Evolutionary conservation across 2,888 invertebrate species (phyloP), one percentile per base, ranked within the genome.

Genomic region (Pterostichus niger): DNA sequence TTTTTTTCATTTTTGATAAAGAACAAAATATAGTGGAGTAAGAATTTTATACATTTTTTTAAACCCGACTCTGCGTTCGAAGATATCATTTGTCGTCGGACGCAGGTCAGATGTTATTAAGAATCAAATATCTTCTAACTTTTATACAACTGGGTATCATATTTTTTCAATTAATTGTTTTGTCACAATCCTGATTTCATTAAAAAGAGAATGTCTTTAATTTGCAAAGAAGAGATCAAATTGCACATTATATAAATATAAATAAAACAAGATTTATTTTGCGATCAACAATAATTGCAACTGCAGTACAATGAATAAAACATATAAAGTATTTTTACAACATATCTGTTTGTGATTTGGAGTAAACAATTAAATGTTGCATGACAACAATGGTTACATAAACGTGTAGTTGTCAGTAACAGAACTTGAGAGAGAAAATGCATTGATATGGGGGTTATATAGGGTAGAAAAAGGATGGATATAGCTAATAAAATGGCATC

Each of bases 111-210:
- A 73, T 15, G 35, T 73, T 81, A 81, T 81, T 54, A 71, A 81
- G 81, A 81, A 81, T 81, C 81, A 68, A 54, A 81, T 81, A 13
- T 73, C 81, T 59, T 17, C 49, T 81, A 31, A 56, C 81, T 59
- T 17, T 24, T 5, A 71, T 46, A 71, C 5, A 40, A 40, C 40
- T 6, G 9, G 31, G 52, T 75, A 75, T 75, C 75, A 13, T 52
- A 71, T 71, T 71, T 71, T 71, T 13, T 5, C 64, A 64, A 35
- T 64, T 64, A 64, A 49, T 49, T 13, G 49, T 10, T 6, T 49
- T 64, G n/a, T 64, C 33, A n/a, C n/a, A 64, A 52, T 52, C 52
- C 6, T 13, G 52, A 52, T 13, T 13, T 52, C 52, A 52, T n/a
- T 13, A 52, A 52, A 13, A 40, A 40, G 6, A 40, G 40, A 40